Evolutionary conservation across 2,888 invertebrate genomes (phyloP), one percentile per base, ranked within the genome.

Genomic region (Limenitis camilla): DNA sequence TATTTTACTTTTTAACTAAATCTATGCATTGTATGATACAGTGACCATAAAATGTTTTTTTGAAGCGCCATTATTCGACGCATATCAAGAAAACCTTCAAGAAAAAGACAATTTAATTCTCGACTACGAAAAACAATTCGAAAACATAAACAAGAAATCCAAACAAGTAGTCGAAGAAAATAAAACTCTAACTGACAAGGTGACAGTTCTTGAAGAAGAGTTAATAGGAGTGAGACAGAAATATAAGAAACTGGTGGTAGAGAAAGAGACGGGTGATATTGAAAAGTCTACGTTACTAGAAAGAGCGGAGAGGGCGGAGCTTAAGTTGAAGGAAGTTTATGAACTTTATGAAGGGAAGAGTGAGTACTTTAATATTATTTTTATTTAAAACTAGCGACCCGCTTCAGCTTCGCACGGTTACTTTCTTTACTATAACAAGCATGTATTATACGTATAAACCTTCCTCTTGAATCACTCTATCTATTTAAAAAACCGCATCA

Each of bases 11-110:
- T 11, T 43, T 8, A 39, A 36, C 41, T 32, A 27, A 19, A 0
- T 5, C 35, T 30, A 42, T 19, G 11, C 10, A 31, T 10, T 30
- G n/a, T 9, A 19, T 7, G n/a, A 6, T 19, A n/a, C 11, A n/a
- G n/a, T n/a, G n/a, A n/a, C n/a, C n/a, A n/a, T n/a, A n/a, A n/a
- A n/a, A n/a, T n/a, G 32, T 40, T 47, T 42, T 40, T 38, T 85
- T 56, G 40, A 86, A 76, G 89, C 89, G 0, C 95, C 95, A 0
- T 80, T 95, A 5, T 84, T 95, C 58, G 91, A 93, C 67, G 93
- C 94, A 0, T 95, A 94, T 66, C 92, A 94, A 73, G 94, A 94
- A 68, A 92, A 92, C 57, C 74, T 95, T 0, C 88, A 87, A 62
- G 95, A 95, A 64, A 95, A 95, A 69, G 92, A 93, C 52, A 89